A percentile compares a stretch with the other conserved stretches of the same genome.
phyloP scores from a whole-genome alignment of 2,113 vertebrate species.

The Columbina picui region DNA sequence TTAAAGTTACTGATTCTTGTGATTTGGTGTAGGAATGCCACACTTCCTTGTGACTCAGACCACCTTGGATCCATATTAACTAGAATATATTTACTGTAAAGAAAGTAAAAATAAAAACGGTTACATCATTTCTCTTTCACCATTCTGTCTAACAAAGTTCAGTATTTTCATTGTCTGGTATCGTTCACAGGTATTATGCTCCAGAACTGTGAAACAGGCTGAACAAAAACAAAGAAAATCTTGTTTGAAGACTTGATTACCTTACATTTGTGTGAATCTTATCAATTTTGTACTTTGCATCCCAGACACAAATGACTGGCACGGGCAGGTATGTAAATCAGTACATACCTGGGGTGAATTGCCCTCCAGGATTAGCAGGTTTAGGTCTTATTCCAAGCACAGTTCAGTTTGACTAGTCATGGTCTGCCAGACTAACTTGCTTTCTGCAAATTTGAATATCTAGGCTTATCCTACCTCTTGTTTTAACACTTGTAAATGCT shows the following conservation, averaged over 20 bases:
- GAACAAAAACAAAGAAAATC: neutral
- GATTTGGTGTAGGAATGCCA: neutral
- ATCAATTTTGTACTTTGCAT: neutral
- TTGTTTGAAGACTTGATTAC: neutral
- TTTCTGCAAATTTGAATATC: neutral
- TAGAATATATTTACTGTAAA: neutral
- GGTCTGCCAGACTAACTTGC: neutral
- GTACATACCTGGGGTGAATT: neutral
- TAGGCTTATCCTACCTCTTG: neutral
- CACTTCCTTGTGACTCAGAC: neutral
- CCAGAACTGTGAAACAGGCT: neutral
- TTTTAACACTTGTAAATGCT: neutral
- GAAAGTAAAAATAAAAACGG: neutral
- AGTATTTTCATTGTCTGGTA: neutral
- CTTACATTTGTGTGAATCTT: neutral
- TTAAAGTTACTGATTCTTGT: neutral
- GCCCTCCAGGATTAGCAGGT: neutral
- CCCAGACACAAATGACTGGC: neutral
- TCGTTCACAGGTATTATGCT: neutral
- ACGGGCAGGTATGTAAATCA: neutral
- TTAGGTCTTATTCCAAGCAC: neutral
- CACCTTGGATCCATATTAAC: neutral
- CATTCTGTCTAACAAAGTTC: neutral
- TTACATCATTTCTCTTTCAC: neutral
- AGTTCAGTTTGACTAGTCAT: neutral